Evolutionary conservation across 1,140 invertebrate genomes (phyloP).

Genomic region (Trichomalopsis sarcophagae): DNA sequence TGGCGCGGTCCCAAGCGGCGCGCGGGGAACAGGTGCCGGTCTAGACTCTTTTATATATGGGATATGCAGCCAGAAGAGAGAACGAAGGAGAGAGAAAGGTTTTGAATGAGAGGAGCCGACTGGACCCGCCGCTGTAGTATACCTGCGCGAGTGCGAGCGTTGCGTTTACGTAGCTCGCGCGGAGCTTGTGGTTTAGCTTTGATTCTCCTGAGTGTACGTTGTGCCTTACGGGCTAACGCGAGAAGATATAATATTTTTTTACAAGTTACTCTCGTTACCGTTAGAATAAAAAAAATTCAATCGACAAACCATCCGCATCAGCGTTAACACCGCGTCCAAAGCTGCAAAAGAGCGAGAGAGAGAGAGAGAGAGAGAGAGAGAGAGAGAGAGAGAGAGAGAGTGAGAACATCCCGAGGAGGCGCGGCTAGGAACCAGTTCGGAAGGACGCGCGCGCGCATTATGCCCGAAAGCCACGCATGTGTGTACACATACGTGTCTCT

Average conservation of each 20-base stretch:
- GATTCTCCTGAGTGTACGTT: no score
- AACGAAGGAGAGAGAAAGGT: conserved; percentile 42
- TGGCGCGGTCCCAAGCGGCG: conserved; percentile 39
- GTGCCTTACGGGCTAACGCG: no score
- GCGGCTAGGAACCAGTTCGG: conserved; percentile 66
- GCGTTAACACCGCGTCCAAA: background rate
- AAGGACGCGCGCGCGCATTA: conserved; percentile 55
- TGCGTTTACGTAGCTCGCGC: no score
- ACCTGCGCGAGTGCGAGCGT: no score
- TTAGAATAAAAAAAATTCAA: background rate
- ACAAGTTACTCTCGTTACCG: background rate
- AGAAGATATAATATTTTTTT: background rate
- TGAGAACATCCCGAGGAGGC: conserved; percentile 24
- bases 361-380: background rate
- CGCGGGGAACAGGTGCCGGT: conserved; percentile 65
- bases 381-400: background rate
- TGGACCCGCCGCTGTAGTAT: background rate
- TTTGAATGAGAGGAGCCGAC: background rate
- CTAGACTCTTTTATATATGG: conserved; percentile 65
- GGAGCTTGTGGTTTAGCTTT: no score
- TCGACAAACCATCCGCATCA: background rate
- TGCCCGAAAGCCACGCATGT: conserved; percentile 54
- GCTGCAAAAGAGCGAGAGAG: conserved; percentile 2
- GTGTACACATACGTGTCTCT: conserved; percentile 40
- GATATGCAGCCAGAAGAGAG: conserved; percentile 41